These are phyloP conservation scores for Aporophyla nigra DNA, from an alignment of 2,888 invertebrate genomes.

Conservation along the genomic window DNA sequence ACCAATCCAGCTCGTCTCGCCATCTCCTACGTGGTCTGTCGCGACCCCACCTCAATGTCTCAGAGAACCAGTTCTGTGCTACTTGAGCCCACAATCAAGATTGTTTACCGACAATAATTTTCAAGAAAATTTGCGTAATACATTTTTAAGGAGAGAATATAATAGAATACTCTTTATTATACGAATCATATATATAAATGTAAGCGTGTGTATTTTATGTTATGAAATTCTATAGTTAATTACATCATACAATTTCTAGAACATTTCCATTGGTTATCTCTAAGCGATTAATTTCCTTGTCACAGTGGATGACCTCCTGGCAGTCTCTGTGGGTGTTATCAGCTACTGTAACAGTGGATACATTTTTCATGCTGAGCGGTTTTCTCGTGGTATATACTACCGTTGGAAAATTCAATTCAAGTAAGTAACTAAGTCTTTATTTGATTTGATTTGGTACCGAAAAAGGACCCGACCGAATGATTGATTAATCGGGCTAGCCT, in stretches of 20 bases:
- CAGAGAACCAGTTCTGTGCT: no score
- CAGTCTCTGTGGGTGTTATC: conserved; percentile 79
- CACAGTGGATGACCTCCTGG: conserved; percentile 78
- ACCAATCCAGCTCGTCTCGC: no score
- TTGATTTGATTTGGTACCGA: neutral
- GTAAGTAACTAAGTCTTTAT: conserved; percentile 67
- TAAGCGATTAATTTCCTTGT: conserved; percentile 11
- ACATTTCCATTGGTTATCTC: neutral
- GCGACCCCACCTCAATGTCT: no score
- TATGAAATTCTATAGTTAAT: neutral
- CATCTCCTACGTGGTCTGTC: no score
- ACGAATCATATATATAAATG: neutral
- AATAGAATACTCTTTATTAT: neutral
- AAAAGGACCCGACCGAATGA: neutral
- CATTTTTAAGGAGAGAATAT: neutral
- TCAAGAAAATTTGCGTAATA: neutral
- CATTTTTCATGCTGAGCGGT: conserved; percentile 89
- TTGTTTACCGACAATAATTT: neutral
- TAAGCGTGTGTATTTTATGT: neutral
- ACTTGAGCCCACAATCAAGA: neutral
- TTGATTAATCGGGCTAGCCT: no score
- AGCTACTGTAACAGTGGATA: conserved; percentile 90
- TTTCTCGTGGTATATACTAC: conserved; percentile 80
- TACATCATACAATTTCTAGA: neutral
- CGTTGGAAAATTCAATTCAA: conserved; percentile 75